A percentile compares a stretch with the other conserved stretches of the same genome.
phyloP scores from a whole-genome alignment of 2,888 invertebrate genomes.

The Myopa tessellatipennis region DNA sequence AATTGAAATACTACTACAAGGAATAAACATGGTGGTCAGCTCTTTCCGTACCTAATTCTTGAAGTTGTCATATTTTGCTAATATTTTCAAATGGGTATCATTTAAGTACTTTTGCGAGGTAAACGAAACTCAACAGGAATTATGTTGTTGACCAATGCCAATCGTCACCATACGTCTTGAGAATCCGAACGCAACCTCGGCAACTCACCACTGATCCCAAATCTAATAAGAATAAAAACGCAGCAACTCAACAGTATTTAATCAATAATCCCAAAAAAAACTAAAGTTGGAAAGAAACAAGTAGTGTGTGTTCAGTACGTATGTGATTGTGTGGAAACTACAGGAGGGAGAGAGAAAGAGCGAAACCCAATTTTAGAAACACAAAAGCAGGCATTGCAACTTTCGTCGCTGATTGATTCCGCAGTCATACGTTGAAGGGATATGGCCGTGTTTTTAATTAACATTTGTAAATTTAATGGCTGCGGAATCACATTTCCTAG shows the following conservation, averaged over 20 bases:
- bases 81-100: too few relatives aligned
- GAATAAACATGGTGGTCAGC: too few relatives aligned
- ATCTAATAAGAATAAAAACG: slow-evolving; percentile 31
- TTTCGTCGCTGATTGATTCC: slow-evolving; percentile 63
- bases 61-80: too few relatives aligned
- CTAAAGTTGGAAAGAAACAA: slow-evolving; percentile 21
- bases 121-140: background rate
- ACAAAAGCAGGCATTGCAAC: slow-evolving; percentile 53
- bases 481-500: slow-evolving; percentile 87
- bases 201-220: slow-evolving; percentile 17
- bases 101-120: too few relatives aligned
- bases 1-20: too few relatives aligned
- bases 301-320: background rate
- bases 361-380: slow-evolving; percentile 41
- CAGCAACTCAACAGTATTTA: slow-evolving; percentile 50
- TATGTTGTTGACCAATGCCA: slow-evolving; percentile 22
- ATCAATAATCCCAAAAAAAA: background rate
- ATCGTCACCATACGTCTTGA: slow-evolving; percentile 9
- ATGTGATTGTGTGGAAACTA: slow-evolving; percentile 9
- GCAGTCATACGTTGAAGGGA: slow-evolving; percentile 67
- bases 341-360: slow-evolving; percentile 24
- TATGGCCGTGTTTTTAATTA: slow-evolving; percentile 92
- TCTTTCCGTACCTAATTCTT: too few relatives aligned
- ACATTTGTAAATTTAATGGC: slow-evolving; percentile 89
- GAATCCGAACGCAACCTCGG: slow-evolving; percentile 18